Base-by-base conservation (phyloP, 2,113 vertebrate genomes). In the Chunga burmeisteri region DNA sequence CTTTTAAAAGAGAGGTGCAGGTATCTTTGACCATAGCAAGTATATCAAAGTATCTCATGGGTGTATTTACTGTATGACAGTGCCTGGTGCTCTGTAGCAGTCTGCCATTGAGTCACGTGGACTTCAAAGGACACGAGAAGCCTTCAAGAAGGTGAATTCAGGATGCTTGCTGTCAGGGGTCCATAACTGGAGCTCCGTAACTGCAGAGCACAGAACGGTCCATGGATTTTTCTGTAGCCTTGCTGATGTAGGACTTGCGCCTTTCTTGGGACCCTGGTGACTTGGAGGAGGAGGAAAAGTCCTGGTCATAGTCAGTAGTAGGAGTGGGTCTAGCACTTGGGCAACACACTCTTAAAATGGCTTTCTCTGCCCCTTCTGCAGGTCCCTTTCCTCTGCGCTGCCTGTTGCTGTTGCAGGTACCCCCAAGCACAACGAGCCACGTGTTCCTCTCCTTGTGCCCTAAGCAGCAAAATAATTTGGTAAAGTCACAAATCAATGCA, bases 341-440 rank as follows among this genome's bases (percentile, higher is more conserved):
- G 11, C 29, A 65, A 12, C 46, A 32, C 6, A 3, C 9, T 49
- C 0, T 1, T 88, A 13, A 42, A 88, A 59, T 56, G 40, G 5
- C 22, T 53, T 91, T 89, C 46, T 67, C n/a, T 72, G 21, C 32
- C 36, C 6, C 0, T 77, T 88, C 78, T 90, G 27, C 2, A 0
- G 56, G 20, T 36, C 34, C 30, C 44, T 52, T 66, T 87, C 3
- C 42, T 71, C 29, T 72, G 20, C 59, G 52, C 22, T 70, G 16
- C 44, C 7, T 34, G 19, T 40, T 87, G 29, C 7, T 71, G n/a
- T 67, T 62, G 59, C 47, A 7, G 7, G 38, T 90, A 55, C 23
- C 20, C 11, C 13, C 25, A 61, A 9, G 15, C 70, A 18, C 32
- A 40, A 7, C 0, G 0, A 0, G 1, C 36, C 2, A 1, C 2